Evolutionary conservation across 2,797 vertebrate genomes (phyloP).

Genomic region (Anabacerthia variegaticeps): DNA sequence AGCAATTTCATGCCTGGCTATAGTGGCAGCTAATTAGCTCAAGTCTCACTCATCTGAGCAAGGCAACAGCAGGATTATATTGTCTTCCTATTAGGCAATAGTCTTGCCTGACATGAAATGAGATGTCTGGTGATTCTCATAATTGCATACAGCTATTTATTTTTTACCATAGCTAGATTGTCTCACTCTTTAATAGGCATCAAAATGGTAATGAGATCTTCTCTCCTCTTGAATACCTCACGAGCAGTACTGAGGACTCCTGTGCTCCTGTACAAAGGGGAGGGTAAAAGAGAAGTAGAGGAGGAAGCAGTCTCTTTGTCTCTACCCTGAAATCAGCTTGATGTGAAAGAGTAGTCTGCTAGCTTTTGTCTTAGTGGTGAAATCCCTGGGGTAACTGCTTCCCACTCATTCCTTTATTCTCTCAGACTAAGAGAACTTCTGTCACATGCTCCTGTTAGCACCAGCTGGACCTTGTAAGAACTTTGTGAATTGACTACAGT

Average conservation of each 20-base stretch:
- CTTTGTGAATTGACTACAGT: background rate
- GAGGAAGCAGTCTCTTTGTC: background rate
- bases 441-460: background rate
- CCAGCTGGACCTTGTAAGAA: background rate
- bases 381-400: background rate
- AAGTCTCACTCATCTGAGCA: background rate
- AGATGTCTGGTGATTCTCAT: constrained; percentile 25
- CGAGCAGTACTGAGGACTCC: background rate
- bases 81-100: constrained; percentile 24
- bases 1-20: background rate
- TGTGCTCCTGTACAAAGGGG: background rate
- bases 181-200: constrained; percentile 17
- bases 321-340: background rate
- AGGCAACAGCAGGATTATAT: background rate
- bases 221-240: background rate
- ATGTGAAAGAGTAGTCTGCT: background rate
- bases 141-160: constrained; percentile 38
- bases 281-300: background rate
- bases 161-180: background rate
- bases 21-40: background rate
- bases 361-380: background rate
- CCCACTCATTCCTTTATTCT: background rate
- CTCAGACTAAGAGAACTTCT: background rate
- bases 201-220: constrained; percentile 14
- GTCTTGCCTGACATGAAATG: background rate